Evolutionary conservation across 2,888 invertebrate species (phyloP).

Genomic region (Conchocele bisecta): DNA sequence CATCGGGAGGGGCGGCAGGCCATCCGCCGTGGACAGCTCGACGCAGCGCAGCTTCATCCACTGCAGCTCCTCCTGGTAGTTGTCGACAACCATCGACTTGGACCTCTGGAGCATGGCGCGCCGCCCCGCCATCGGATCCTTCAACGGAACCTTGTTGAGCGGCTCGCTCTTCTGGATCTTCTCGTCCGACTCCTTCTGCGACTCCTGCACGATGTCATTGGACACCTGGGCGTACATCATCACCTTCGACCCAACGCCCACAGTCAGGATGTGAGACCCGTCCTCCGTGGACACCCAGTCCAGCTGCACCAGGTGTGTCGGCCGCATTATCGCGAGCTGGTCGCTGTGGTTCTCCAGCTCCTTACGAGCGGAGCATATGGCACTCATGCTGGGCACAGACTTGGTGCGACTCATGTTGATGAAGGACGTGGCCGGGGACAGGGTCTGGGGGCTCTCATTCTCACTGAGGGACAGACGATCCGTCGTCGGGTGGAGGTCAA

Average conservation of each 20-base stretch:
- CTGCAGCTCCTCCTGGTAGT: conserved; percentile 94
- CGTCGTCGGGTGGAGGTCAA: conserved; percentile 61
- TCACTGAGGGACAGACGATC: conserved; percentile 34
- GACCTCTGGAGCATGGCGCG: conserved; percentile 90
- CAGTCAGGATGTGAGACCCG: conserved; percentile 98
- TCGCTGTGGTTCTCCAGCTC: conserved; percentile 37
- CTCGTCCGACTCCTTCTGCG: conserved; percentile 51
- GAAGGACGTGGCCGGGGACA: conserved; percentile 63
- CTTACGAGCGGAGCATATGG: conserved; percentile 74
- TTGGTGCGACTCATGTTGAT: conserved; percentile 69
- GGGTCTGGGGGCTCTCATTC: conserved; percentile 40
- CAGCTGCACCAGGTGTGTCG: conserved; percentile 89
- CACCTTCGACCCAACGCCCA: conserved; percentile 91
- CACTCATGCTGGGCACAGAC: conserved; percentile 79
- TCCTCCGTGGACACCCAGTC: conserved; percentile 99
- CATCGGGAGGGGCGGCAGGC: conserved; percentile 98
- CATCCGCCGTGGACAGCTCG: conserved; percentile 95
- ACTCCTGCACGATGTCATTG: conserved; percentile 96
- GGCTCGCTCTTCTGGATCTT: conserved; percentile 39
- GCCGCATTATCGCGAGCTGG: conserved; percentile 64
- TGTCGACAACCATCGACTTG: conserved; percentile 93
- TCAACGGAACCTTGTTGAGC: conserved; percentile 19
- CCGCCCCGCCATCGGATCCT: conserved; percentile 22
- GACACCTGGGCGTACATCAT: conserved; percentile 94
- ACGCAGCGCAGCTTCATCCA: conserved; percentile 98